These are phyloP conservation scores for Ostrea edulis DNA, from an alignment of 1,140 invertebrate species.

Conservation along the genomic window DNA sequence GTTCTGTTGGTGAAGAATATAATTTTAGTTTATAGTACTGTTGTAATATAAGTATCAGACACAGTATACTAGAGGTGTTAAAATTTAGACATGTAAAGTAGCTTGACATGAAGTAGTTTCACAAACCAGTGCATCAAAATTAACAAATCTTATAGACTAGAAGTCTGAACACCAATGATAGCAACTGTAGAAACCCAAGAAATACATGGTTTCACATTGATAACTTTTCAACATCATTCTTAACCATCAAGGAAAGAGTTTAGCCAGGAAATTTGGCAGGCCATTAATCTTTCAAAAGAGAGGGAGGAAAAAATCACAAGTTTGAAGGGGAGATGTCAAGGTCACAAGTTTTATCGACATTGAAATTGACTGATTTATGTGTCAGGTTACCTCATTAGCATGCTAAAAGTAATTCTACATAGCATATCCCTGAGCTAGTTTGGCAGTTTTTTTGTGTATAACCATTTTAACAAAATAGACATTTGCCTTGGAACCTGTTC, in stretches of 20 bases:
- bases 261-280: constrained; percentile 13
- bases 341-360: constrained; percentile 18
- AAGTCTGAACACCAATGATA: background rate
- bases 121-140: no score
- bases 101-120: background rate
- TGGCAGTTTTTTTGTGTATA: background rate
- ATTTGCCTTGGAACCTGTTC: background rate
- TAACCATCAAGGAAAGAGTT: background rate
- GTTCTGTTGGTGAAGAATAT: no score
- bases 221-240: background rate
- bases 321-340: constrained; percentile 2
- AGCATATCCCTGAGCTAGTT: constrained; percentile 1
- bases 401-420: constrained; percentile 15
- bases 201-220: background rate
- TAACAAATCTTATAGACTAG: background rate
- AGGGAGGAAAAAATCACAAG: background rate
- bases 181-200: background rate
- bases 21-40: no score
- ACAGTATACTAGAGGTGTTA: background rate
- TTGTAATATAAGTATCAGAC: no score
- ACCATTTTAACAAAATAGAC: background rate
- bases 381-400: background rate
- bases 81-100: background rate
- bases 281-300: constrained; percentile 13
- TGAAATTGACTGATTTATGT: constrained; percentile 38